Conservation (phyloP, 2,888 invertebrate species). For the Phalera bucephala region DNA sequence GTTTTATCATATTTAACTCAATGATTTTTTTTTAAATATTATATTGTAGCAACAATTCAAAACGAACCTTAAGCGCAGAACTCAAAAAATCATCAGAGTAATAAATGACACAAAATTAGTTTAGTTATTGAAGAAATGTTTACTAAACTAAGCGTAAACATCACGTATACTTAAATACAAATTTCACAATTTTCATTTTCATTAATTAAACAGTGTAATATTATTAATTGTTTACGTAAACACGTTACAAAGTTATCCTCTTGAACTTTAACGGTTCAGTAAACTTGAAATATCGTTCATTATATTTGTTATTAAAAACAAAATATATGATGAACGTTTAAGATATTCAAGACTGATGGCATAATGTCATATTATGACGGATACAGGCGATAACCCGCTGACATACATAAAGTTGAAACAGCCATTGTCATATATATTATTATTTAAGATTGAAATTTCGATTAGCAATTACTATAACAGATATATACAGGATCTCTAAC, state of each 20-base stretch:
- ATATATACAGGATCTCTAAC: too few species aligned
- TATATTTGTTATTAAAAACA: neutral
- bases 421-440: neutral
- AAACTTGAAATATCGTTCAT: neutral
- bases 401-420: slow-evolving; percentile 7
- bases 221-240: neutral
- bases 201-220: too few species aligned
- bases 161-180: neutral
- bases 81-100: too few species aligned
- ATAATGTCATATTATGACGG: slow-evolving; percentile 11
- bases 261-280: neutral
- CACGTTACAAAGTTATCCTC: too few species aligned
- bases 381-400: slow-evolving; percentile 16
- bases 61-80: too few species aligned
- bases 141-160: too few species aligned
- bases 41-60: too few species aligned
- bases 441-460: slow-evolving; percentile 1
- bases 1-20: too few species aligned
- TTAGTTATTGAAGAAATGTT: too few species aligned
- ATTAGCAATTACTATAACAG: neutral
- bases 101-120: too few species aligned
- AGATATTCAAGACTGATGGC: neutral
- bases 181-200: neutral
- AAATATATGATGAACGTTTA: neutral
- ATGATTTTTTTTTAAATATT: too few species aligned